These are phyloP conservation scores for Erannis defoliaria DNA, from an alignment of 2,888 invertebrate species.

Conservation along the genomic window DNA sequence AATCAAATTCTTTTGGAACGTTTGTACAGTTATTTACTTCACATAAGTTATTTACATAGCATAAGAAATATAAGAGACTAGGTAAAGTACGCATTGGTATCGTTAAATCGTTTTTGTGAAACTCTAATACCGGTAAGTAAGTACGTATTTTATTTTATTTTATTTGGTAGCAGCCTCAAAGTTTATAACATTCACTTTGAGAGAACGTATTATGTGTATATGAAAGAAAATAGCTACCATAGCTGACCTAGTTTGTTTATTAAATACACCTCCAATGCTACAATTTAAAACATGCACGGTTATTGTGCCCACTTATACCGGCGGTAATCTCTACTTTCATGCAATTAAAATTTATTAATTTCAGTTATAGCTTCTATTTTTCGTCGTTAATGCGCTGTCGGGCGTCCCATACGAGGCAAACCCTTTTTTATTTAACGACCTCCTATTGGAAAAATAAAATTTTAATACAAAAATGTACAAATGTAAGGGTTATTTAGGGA, in stretches of 20 bases:
- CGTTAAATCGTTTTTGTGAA: too few species aligned
- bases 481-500: conserved; percentile 10
- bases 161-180: too few species aligned
- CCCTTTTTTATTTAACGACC: conserved; percentile 45
- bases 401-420: conserved; percentile 40
- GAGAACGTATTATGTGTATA: not conserved
- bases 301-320: conserved; percentile 60
- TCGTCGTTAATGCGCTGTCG: conserved; percentile 54
- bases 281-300: conserved; percentile 38
- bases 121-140: too few species aligned
- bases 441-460: conserved; percentile 51
- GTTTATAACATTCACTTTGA: too few species aligned
- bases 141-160: too few species aligned
- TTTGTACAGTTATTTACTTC: too few species aligned
- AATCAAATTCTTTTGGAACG: too few species aligned
- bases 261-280: conserved; percentile 6
- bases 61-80: too few species aligned
- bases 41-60: too few species aligned
- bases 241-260: conserved; percentile 9
- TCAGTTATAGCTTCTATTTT: conserved; percentile 65
- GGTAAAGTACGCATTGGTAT: too few species aligned
- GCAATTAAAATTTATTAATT: conserved; percentile 77
- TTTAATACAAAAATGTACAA: conserved; percentile 36
- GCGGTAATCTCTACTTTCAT: conserved; percentile 64
- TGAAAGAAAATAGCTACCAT: too few species aligned